These are phyloP conservation scores for Coptodon rendalli DNA, from an alignment of 2,113 vertebrate genomes.

Conservation along the genomic window DNA sequence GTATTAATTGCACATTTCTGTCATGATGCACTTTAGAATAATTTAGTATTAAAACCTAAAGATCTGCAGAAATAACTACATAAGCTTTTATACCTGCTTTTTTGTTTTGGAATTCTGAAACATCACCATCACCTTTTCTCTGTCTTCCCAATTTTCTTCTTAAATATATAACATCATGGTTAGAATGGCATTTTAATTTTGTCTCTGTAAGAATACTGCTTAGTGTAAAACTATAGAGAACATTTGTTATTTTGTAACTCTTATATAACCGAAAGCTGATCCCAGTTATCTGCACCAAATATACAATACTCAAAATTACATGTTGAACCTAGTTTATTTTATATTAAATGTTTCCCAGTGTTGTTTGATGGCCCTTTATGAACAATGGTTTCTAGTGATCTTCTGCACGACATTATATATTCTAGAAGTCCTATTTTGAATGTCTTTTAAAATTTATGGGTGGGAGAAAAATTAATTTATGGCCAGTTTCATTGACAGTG, in stretches of 20 bases:
- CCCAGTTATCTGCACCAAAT: not conserved
- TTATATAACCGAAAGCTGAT: not conserved
- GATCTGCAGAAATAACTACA: too few species aligned
- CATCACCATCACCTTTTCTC: too few species aligned
- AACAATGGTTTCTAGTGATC: not conserved
- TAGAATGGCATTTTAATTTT: too few species aligned
- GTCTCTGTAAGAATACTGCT: not conserved
- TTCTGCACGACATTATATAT: not conserved
- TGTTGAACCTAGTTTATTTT: not conserved
- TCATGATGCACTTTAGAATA: not conserved
- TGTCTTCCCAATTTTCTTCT: too few species aligned
- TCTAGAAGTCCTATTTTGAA: not conserved
- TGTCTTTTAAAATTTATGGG: not conserved
- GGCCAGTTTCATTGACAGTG: not conserved
- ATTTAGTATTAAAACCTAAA: not conserved
- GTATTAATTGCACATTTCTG: not conserved
- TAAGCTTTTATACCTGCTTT: too few species aligned
- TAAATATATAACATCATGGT: too few species aligned
- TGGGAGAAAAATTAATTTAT: not conserved
- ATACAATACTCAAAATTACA: not conserved
- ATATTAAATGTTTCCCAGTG: not conserved
- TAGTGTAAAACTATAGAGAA: not conserved
- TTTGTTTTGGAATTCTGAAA: too few species aligned
- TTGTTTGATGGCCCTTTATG: not conserved
- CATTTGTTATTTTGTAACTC: not conserved